Evolutionary conservation across 1,140 invertebrate genomes (phyloP).

Genomic region (Anadara kagoshimensis): DNA sequence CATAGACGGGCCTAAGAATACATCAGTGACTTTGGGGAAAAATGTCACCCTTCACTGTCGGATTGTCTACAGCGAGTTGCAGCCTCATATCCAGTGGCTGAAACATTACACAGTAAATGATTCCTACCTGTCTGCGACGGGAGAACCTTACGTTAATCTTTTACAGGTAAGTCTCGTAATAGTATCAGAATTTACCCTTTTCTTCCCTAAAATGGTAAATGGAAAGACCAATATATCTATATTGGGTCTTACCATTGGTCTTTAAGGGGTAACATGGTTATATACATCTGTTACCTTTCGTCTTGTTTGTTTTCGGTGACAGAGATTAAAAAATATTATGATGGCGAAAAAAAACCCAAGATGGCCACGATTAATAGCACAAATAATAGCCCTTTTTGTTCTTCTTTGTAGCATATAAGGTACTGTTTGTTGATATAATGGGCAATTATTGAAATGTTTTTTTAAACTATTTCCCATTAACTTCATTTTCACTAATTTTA

Average conservation of each 20-base stretch:
- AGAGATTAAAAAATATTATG: no score
- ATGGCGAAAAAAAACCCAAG: no score
- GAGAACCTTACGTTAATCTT: slow-evolving; percentile 61
- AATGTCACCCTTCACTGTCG: slow-evolving; percentile 83
- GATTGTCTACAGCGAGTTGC: slow-evolving; percentile 83
- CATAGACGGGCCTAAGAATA: slow-evolving; percentile 80
- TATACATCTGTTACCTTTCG: background rate
- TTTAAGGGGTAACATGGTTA: background rate
- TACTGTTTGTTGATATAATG: no score
- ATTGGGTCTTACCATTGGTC: background rate
- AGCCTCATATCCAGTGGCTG: slow-evolving; percentile 85
- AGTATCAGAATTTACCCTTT: no score
- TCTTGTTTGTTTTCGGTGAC: background rate
- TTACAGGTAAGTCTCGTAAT: slow-evolving; percentile 56
- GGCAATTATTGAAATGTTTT: no score
- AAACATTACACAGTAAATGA: slow-evolving; percentile 77
- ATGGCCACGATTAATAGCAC: no score
- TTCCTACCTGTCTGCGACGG: slow-evolving; percentile 56
- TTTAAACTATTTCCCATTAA: no score
- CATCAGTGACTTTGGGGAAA: slow-evolving; percentile 81
- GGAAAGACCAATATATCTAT: no score
- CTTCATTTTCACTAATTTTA: no score
- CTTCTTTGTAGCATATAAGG: no score
- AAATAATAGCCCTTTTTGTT: no score
- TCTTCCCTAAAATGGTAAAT: no score